phyloP scores from a whole-genome alignment of 2,113 vertebrate genomes.

The Panthera leo region DNA sequence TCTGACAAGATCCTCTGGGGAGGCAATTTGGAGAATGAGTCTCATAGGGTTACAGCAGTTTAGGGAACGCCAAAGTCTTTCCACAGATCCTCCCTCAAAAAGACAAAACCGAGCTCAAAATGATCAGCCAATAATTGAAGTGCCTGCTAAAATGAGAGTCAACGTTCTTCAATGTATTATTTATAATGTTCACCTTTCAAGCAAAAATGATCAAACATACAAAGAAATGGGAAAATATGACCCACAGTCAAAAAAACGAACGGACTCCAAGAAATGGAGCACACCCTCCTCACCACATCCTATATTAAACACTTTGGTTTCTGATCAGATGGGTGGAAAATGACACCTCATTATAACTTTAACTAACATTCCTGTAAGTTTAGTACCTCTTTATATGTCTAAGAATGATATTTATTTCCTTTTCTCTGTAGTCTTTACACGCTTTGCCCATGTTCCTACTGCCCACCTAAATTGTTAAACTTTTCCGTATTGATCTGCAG shows the following conservation, averaged over 20 bases:
- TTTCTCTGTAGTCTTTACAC: background rate
- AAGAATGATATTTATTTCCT: constrained; percentile 17
- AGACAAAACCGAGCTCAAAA: constrained; percentile 22
- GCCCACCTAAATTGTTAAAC: background rate
- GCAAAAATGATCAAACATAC: constrained; percentile 30
- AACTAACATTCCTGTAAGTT: background rate
- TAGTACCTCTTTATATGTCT: background rate
- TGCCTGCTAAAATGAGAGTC: constrained; percentile 14
- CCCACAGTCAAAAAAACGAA: background rate
- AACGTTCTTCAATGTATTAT: background rate
- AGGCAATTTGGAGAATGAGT: background rate
- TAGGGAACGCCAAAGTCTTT: background rate
- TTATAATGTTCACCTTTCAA: background rate
- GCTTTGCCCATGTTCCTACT: constrained; percentile 8
- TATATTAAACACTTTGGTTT: background rate
- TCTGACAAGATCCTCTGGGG: background rate
- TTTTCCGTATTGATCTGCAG: background rate
- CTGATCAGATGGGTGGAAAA: background rate
- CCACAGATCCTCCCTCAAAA: background rate
- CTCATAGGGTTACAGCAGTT: background rate
- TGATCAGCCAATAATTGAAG: background rate
- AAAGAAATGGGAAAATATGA: background rate
- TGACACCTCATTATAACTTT: background rate
- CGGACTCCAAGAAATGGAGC: background rate
- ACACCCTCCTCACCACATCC: background rate